Evolutionary conservation across 1,140 invertebrate species (phyloP).

Genomic region (Meloidogyne chitwoodi): DNA sequence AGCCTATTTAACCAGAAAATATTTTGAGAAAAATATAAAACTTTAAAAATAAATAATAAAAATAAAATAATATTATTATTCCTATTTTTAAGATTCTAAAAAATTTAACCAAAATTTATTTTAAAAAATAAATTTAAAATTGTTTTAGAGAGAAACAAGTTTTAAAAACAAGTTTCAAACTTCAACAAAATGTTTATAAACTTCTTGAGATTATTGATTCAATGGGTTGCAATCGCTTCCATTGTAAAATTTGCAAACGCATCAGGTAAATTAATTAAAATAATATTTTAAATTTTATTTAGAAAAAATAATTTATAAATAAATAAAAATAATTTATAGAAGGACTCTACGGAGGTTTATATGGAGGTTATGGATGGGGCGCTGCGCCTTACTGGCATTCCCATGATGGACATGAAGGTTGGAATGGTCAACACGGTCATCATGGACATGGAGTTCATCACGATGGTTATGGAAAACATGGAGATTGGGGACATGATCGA

Average conservation of each 20-base stretch:
- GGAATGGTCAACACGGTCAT: constrained; percentile 22
- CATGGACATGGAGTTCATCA: constrained; percentile 23
- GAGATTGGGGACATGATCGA: constrained; percentile 25
- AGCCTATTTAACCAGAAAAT: background rate
- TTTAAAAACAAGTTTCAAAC: background rate
- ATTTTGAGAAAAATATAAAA: background rate
- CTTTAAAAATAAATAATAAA: too few relatives aligned
- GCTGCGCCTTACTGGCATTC: constrained; percentile 19
- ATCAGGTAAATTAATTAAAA: background rate
- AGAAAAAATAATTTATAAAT: too few relatives aligned
- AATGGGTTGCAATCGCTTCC: background rate
- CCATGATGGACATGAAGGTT: constrained; percentile 7
- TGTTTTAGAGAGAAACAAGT: too few relatives aligned
- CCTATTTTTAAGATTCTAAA: too few relatives aligned
- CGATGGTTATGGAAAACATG: constrained; percentile 18
- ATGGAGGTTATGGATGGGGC: constrained; percentile 21
- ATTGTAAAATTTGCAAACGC: background rate
- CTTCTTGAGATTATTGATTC: background rate
- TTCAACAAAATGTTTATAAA: background rate
- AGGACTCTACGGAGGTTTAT: constrained; percentile 15
- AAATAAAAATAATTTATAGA: background rate
- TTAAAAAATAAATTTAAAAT: background rate
- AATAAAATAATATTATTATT: too few relatives aligned
- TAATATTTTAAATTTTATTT: background rate
- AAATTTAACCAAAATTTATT: too few relatives aligned